Evolutionary conservation across 35 echinoderm and acorn worm species (phyloP), one percentile per base, ranked within the genome.

Genomic region (Diadema setosum): DNA sequence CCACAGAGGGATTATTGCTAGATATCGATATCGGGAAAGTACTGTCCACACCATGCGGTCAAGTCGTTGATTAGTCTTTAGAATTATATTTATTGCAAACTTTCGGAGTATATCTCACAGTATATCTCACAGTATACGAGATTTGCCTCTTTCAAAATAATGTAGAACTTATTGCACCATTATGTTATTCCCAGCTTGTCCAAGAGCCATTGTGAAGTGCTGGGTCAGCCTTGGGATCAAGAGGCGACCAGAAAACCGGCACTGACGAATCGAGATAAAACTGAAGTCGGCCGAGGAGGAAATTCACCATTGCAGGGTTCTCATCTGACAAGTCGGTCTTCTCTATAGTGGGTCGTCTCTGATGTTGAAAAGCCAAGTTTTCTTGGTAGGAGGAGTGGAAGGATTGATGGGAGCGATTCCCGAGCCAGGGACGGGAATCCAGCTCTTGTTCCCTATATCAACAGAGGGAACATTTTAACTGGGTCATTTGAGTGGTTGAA

Each of bases 281-380:
- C 31, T 70, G 64, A 6, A 87, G 37, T 15, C 42, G 17, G 14
- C 12, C 27, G 18, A 87, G 58, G 41, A 87, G 34, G 16, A 17
- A 18, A n/a, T 87, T 32, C 35, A 87, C 84, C 8, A 87, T 29
- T 15, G 74, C 78, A 48, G 94, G 94, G 23, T 84, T 40, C 32
- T 88, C 46, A n/a, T 70, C 84, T 12, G 94, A 95, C 24, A 95
- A 15, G 35, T 95, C 94, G 14, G 75, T 39, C 5, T 80, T 57
- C 81, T 95, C 94, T 27, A 84, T 80, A 2, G n/a, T n/a, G 94
- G 94, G 80, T 95, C 94, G n/a, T 59, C 94, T 17, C 83, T 87
- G 37, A 95, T 88, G 94, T 95, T 91, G 42, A 91, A 95, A 14
- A 95, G 75, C 85, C 89, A 95, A 3, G 88, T 12, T 21, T 87